Conservation (phyloP, 2,113 vertebrate genomes). For the Eubucco bourcierii region DNA sequence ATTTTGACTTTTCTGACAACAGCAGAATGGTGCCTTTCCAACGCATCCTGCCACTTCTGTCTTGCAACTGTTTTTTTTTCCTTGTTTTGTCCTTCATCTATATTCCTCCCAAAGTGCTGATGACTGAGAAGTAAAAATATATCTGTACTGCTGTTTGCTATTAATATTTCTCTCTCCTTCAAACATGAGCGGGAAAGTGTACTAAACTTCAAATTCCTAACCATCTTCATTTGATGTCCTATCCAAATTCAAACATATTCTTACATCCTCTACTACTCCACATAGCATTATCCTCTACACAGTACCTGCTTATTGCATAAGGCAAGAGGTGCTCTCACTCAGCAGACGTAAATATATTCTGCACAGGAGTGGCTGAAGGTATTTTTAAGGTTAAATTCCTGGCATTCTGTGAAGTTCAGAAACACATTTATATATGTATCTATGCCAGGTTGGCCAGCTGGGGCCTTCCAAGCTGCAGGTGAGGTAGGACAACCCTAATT, state of each 20-base stretch:
- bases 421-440: background rate
- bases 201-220: background rate
- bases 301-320: background rate
- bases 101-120: background rate
- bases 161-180: background rate
- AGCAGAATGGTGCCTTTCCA: background rate
- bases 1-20: constrained; percentile 12
- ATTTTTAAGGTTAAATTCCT: background rate
- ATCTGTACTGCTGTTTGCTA: background rate
- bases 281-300: background rate
- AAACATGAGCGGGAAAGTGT: background rate
- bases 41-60: background rate
- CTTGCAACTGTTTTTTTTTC: background rate
- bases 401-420: background rate
- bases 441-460: background rate
- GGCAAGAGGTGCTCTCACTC: background rate
- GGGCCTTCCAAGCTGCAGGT: background rate
- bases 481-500: background rate
- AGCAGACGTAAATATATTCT: background rate
- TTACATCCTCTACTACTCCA: background rate
- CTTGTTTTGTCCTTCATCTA: background rate
- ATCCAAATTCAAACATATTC: background rate
- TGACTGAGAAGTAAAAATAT: background rate
- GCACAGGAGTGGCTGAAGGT: background rate
- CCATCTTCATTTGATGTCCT: background rate